phyloP scores from a whole-genome alignment of 2,888 invertebrate species.

The Sarcophaga subvicina region DNA sequence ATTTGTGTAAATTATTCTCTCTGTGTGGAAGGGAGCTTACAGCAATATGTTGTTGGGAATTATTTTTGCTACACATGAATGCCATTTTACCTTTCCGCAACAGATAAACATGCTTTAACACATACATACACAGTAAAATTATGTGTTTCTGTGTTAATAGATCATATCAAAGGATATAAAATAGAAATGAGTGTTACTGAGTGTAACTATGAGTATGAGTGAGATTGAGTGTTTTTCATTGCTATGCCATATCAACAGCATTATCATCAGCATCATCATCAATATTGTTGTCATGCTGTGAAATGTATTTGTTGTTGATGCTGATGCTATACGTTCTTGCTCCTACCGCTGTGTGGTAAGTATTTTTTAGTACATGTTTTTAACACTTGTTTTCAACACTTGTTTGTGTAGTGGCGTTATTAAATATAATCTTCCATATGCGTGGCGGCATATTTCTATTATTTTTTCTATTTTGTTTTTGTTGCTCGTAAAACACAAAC shows the following conservation, averaged over 20 bases:
- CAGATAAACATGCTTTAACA: background rate
- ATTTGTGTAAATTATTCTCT: no score
- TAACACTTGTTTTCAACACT: background rate
- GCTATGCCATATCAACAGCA: constrained; percentile 4
- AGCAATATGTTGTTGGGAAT: background rate
- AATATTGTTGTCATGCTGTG: constrained; percentile 40
- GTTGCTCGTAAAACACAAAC: constrained; percentile 51
- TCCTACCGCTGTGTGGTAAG: background rate
- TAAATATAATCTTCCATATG: constrained; percentile 48
- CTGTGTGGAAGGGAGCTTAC: background rate
- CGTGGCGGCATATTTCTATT: constrained; percentile 39
- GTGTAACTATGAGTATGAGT: background rate
- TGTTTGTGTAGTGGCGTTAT: constrained; percentile 27
- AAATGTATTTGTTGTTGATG: constrained; percentile 24
- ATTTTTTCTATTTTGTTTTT: background rate
- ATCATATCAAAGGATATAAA: background rate
- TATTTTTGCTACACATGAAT: constrained; percentile 28
- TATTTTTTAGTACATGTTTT: background rate
- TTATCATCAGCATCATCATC: constrained; percentile 15
- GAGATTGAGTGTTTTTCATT: background rate
- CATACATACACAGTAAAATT: background rate
- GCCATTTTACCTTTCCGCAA: constrained; percentile 1
- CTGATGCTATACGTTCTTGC: background rate
- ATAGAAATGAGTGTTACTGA: background rate
- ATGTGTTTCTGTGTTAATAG: constrained; percentile 12